Percentiles rank a stretch among this genome's conserved stretches.
Conservation (phyloP, 1,140 invertebrate genomes). For the Thaumatotibia leucotreta region DNA sequence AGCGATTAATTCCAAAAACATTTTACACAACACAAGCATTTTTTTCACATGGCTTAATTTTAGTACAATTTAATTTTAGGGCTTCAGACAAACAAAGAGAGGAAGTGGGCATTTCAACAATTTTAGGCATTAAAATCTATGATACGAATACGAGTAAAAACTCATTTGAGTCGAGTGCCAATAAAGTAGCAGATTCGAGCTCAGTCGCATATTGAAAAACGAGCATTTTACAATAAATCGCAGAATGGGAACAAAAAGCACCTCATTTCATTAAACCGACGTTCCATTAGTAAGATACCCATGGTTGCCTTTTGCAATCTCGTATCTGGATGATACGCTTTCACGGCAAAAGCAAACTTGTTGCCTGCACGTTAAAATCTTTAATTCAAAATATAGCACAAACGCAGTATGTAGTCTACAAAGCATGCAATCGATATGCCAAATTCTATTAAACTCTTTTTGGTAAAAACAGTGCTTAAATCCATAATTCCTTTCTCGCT, state of each 20-base stretch:
- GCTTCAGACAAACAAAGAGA: neutral
- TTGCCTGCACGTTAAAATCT: neutral
- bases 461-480: constrained; percentile 35
- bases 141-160: neutral
- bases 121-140: neutral
- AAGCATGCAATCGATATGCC: constrained; percentile 27
- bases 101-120: neutral
- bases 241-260: constrained; percentile 40
- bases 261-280: constrained; percentile 64
- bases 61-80: too few relatives aligned
- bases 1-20: too few relatives aligned
- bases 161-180: constrained; percentile 5
- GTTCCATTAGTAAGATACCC: constrained; percentile 57
- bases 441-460: constrained; percentile 61
- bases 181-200: constrained; percentile 33
- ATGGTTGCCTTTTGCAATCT: neutral
- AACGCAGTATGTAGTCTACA: neutral
- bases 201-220: constrained; percentile 51
- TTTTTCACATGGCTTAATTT: too few relatives aligned
- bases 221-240: constrained; percentile 56
- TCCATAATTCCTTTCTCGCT: neutral
- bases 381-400: neutral
- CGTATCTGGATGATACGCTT: neutral
- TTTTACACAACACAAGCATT: too few relatives aligned
- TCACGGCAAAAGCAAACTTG: neutral